phyloP scores from a whole-genome alignment of 35 echinoderm and acorn worm species.

The Chiridota heheva region DNA sequence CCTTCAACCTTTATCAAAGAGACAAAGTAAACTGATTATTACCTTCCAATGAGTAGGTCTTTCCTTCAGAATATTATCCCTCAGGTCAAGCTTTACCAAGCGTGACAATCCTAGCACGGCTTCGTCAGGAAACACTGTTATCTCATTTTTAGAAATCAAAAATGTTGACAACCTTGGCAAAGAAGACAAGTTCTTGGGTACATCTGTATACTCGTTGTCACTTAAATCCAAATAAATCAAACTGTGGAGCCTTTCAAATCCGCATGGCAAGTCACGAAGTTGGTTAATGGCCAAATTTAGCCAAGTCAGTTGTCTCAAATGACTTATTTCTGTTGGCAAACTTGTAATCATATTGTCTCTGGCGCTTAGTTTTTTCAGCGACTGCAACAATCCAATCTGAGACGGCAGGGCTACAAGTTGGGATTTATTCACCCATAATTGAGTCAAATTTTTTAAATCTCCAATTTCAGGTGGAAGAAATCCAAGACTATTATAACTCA shows the following conservation, averaged over 20 bases:
- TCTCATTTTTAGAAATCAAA: constrained; percentile 67
- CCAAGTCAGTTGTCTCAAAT: constrained; percentile 69
- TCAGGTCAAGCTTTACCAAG: constrained; percentile 84
- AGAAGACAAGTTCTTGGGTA: constrained; percentile 47
- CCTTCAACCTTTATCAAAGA: background rate
- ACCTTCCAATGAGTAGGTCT: constrained; percentile 98
- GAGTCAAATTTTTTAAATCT: constrained; percentile 66
- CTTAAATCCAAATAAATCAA: constrained; percentile 82
- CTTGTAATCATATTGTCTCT: constrained; percentile 74
- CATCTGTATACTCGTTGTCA: constrained; percentile 52
- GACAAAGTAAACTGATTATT: background rate
- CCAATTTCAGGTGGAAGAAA: constrained; percentile 89
- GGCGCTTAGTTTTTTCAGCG: constrained; percentile 69
- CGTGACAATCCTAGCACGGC: constrained; percentile 67
- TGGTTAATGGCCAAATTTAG: constrained; percentile 71
- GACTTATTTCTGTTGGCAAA: constrained; percentile 64
- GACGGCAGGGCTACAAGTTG: constrained; percentile 65
- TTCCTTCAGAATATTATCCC: constrained; percentile 74
- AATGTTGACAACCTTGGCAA: constrained; percentile 63
- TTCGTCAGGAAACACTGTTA: constrained; percentile 74
- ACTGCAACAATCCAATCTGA: constrained; percentile 70
- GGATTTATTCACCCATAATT: constrained; percentile 77
- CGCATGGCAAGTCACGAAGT: constrained; percentile 38
- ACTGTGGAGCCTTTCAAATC: constrained; percentile 66
- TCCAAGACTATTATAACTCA: constrained; percentile 84